Evolutionary conservation across 2,888 invertebrate genomes (phyloP).

Genomic region (Bombyx huttoni): DNA sequence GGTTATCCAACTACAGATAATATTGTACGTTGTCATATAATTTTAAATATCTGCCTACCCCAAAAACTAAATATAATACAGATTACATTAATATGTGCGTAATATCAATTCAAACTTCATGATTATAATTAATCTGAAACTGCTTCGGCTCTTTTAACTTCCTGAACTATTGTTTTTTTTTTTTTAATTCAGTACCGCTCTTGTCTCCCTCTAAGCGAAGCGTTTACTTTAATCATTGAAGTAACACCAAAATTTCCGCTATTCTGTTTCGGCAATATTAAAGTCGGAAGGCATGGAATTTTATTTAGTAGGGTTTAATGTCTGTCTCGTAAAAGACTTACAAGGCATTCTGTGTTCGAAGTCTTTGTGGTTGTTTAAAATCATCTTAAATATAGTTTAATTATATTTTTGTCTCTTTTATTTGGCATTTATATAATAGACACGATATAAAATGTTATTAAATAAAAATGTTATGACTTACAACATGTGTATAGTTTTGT

Average conservation of each 20-base stretch:
- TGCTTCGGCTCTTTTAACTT: too few species aligned
- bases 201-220: background rate
- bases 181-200: too few species aligned
- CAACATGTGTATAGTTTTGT: too few species aligned
- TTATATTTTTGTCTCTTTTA: background rate
- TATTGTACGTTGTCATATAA: too few species aligned
- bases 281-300: constrained; percentile 8
- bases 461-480: too few species aligned
- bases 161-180: too few species aligned
- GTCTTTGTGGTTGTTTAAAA: background rate
- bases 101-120: too few species aligned
- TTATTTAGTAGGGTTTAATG: constrained; percentile 6
- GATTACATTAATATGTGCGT: too few species aligned
- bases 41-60: too few species aligned
- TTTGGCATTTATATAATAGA: background rate
- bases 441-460: background rate
- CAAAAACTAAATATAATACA: too few species aligned
- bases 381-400: background rate
- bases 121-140: too few species aligned
- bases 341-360: constrained; percentile 1
- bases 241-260: constrained; percentile 11
- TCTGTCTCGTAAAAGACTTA: constrained; percentile 2
- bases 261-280: constrained; percentile 7
- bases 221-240: constrained; percentile 8
- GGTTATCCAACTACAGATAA: too few species aligned